These are phyloP conservation scores for Herpetotheres cachinnans DNA, from an alignment of 2,113 vertebrate genomes.

Conservation along the genomic window DNA sequence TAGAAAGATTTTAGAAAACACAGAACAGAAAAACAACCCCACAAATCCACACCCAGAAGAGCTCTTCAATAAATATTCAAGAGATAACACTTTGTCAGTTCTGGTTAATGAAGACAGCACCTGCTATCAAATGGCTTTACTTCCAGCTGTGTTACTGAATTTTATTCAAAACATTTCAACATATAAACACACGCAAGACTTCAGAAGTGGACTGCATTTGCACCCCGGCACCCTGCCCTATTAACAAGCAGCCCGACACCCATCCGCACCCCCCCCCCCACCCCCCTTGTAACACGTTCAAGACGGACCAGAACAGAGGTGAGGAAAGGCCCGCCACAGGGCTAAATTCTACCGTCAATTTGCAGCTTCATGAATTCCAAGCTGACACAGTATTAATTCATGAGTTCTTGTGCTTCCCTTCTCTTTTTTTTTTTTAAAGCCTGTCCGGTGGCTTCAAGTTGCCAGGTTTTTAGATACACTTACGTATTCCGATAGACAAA, in stretches of 20 bases:
- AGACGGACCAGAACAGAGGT: rapidly evolving
- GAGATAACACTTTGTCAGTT: neutral
- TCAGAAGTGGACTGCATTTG: neutral
- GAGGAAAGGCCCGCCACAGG: neutral
- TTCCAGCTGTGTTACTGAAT: neutral
- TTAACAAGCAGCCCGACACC: rapidly evolving
- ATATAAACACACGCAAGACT: rapidly evolving
- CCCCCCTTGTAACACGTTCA: rapidly evolving
- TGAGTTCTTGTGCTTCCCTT: neutral
- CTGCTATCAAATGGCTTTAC: neutral
- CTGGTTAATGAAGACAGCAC: neutral
- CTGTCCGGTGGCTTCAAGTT: neutral
- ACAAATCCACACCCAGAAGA: neutral
- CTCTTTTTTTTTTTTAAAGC: neutral
- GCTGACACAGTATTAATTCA: too few relatives aligned
- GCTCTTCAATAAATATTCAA: neutral
- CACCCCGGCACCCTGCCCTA: neutral
- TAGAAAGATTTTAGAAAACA: neutral
- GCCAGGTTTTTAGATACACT: neutral
- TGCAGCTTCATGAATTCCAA: neutral
- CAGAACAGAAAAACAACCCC: neutral
- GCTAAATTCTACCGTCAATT: rapidly evolving
- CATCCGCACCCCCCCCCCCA: rapidly evolving
- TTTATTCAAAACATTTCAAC: neutral
- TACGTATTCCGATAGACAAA: neutral